Base-by-base conservation (phyloP, 2,888 invertebrate species). In the Lordiphosa andalusiaca region DNA sequence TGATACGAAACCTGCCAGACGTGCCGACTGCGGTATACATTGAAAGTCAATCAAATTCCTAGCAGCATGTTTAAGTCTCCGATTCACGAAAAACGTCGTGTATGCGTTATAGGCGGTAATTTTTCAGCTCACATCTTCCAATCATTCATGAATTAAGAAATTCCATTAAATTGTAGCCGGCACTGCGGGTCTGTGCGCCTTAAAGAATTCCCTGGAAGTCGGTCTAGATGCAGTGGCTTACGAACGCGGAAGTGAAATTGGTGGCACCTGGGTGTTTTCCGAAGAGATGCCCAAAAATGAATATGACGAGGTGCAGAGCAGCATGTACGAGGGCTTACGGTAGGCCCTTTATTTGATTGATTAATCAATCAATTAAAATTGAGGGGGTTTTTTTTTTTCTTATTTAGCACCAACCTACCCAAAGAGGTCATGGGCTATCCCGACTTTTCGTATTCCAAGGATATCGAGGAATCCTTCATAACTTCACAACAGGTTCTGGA, bases 251-350 rank as follows among this genome's bases (percentile, higher is more conserved):
- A 90, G 91, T 2, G 90, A 92, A 71, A 90, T 97, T 16, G 98
- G 98, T n/a, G 98, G 98, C 37, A 97, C 97, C 12, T 98, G 98
- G 98, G 93, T 96, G 1, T 97, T 96, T 86, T 94, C 94, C 0
- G 95, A 95, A 67, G 90, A 92, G 65, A 92, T 92, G 46, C 95
- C 94, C 1, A 92, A 91, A 35, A 94, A 96, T 85, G 91, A 92
- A 84, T 93, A 93, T 85, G 96, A 95, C 42, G 95, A 95, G 0
- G 93, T 97, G 38, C 96, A 97, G 87, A 95, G 97, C 56, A 96
- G 96, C 90, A 97, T 98, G 96, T 98, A 98, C 87, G 93, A 95
- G 85, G 95, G 94, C 82, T 91, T 98, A 59, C 94, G 94, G 98
- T 97, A 90, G 88, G 88, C 71, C 9, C 9, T 6, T 10, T 16